phyloP scores from a whole-genome alignment of 2,113 vertebrate species.

The Chaetura pelagica region DNA sequence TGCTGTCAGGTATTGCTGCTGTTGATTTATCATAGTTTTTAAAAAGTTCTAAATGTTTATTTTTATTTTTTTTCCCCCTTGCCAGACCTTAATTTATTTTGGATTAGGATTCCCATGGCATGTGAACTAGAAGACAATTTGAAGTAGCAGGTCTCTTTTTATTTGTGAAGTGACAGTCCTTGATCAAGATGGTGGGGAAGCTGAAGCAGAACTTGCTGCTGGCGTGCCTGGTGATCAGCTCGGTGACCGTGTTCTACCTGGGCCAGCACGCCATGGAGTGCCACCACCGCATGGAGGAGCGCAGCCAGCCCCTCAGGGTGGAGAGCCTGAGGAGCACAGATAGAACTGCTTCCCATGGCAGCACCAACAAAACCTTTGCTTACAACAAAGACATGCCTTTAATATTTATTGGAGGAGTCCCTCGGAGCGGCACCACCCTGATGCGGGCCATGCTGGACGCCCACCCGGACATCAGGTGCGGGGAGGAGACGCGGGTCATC shows the following conservation, averaged over 20 bases:
- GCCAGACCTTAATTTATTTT: constrained; percentile 57
- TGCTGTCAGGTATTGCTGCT: background rate
- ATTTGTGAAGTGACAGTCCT: background rate
- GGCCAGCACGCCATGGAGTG: constrained; percentile 97
- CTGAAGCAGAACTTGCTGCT: constrained; percentile 94
- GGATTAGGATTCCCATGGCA: constrained; percentile 64
- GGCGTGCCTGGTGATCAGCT: constrained; percentile 94
- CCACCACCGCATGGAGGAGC: constrained; percentile 91
- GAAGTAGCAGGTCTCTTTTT: background rate
- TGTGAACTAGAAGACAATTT: constrained; percentile 41
- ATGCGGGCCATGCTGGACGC: constrained; percentile 98
- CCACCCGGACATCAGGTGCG: constrained; percentile 92
- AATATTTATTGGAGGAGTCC: constrained; percentile 94
- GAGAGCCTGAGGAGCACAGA: constrained; percentile 74
- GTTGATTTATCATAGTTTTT: background rate
- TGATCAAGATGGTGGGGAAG: constrained; percentile 90
- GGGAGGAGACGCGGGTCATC: constrained; percentile 95
- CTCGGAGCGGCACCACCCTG: constrained; percentile 93
- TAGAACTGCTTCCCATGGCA: constrained; percentile 71
- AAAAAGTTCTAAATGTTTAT: background rate
- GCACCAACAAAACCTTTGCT: constrained; percentile 73
- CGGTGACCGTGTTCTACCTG: constrained; percentile 92
- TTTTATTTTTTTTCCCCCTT: background rate
- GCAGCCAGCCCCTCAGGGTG: constrained; percentile 67
- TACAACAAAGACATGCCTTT: constrained; percentile 98